Conservation (phyloP, 1,140 invertebrate genomes). For the Trigoniulus corallinus region DNA sequence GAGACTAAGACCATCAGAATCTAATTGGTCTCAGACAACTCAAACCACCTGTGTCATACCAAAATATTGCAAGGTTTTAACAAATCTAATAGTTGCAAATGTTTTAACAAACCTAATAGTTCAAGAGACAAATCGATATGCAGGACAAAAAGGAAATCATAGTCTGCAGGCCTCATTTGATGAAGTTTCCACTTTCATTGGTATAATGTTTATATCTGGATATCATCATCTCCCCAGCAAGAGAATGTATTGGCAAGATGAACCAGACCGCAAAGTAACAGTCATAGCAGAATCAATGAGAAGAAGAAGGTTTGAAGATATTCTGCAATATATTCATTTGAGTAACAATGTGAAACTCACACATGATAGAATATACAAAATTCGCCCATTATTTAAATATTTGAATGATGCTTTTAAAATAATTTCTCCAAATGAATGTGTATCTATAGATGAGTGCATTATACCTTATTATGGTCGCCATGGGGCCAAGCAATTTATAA, state of each 20-base stretch:
- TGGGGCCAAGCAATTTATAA: constrained; percentile 12
- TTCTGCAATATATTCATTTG: constrained; percentile 17
- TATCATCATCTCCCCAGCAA: not conserved
- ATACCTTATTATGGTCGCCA: constrained; percentile 14
- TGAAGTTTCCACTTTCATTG: not conserved
- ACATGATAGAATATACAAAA: constrained; percentile 21
- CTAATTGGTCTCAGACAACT: too few species aligned
- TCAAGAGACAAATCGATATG: too few species aligned
- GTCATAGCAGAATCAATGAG: constrained; percentile 12
- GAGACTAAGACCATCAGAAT: too few species aligned
- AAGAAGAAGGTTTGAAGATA: constrained; percentile 14
- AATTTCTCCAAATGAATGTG: constrained; percentile 7
- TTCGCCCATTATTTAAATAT: constrained; percentile 13
- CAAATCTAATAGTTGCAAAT: too few species aligned
- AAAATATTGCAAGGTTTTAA: too few species aligned
- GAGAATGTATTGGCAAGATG: not conserved
- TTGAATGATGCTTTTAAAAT: constrained; percentile 18
- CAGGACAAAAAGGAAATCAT: too few species aligned
- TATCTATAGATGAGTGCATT: constrained; percentile 13
- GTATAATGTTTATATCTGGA: not conserved
- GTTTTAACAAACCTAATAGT: too few species aligned
- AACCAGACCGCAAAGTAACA: constrained; percentile 11
- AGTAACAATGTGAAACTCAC: constrained; percentile 17
- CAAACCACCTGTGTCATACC: too few species aligned
- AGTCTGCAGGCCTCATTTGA: too few species aligned